phyloP scores from a whole-genome alignment of 2,113 vertebrate species.

The Acanthisitta chloris region DNA sequence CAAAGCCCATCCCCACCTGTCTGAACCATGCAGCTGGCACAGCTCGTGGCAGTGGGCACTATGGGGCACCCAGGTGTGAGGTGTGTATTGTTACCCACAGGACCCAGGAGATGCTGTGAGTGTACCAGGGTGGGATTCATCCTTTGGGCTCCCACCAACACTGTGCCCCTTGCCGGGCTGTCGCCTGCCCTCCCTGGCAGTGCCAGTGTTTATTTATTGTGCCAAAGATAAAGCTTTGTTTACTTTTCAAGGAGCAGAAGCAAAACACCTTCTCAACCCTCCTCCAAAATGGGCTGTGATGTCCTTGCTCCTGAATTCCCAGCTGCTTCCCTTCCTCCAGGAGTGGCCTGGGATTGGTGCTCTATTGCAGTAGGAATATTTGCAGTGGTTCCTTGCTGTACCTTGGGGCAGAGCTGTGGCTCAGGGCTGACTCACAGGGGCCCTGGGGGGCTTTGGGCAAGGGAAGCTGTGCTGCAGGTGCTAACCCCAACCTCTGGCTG shows the following conservation, averaged over 20 bases:
- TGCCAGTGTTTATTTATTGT: neutral
- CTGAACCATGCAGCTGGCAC: neutral
- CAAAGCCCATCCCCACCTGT: neutral
- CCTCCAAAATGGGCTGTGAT: neutral
- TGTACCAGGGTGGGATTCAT: neutral
- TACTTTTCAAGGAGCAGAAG: neutral
- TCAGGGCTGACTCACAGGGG: neutral
- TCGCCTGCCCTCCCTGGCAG: rapidly evolving
- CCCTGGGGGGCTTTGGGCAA: neutral
- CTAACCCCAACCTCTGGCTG: neutral
- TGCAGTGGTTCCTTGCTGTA: neutral
- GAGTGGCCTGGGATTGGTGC: neutral
- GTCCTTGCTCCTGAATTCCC: neutral
- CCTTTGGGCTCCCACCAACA: rapidly evolving
- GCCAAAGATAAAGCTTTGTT: conserved; percentile 4
- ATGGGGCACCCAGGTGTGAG: neutral
- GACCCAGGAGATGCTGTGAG: rapidly evolving
- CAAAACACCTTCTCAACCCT: neutral
- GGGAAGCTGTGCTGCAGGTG: neutral
- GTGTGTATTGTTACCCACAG: neutral
- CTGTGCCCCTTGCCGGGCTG: neutral
- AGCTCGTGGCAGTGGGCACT: rapidly evolving
- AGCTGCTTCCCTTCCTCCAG: rapidly evolving
- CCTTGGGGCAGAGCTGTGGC: neutral
- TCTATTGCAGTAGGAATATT: neutral